Evolutionary conservation across 2,113 vertebrate genomes (phyloP), one percentile per base, ranked within the genome.

Genomic region (Raphicerus campestris): DNA sequence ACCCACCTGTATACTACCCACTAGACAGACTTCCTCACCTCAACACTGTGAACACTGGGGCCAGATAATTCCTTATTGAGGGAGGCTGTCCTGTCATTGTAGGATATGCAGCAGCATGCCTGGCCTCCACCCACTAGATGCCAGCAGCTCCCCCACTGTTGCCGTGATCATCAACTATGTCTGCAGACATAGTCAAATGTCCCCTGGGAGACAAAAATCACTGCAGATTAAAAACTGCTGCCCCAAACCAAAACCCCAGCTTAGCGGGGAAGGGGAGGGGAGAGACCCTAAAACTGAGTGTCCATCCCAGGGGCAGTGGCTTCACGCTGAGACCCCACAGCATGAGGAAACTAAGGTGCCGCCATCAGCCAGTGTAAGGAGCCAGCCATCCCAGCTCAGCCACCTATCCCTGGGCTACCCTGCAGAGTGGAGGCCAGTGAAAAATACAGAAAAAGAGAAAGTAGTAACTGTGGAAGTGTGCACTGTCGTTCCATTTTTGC

Each of bases 361-460:
- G 6, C 30, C 60, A 61, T 7, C n/a, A 39, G 42, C 83, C 47
- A 56, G 22, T 42, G 49, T 35, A 61, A 61, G 35, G 14, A 60
- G 42, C 15, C 3, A 28, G 51, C n/a, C 26, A 26, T 22, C 28
- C 17, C n/a, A 45, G 2, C 26, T 30, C 16, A 47, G 3, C 24
- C 26, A n/a, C 81, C 45, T 15, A 2, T 26, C 20, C 8, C 32
- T 47, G 28, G 42, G 47, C 51, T 92, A 30, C 15, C 32, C 60
- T 19, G n/a, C n/a, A 60, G 63, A 93, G 55, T 6, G 6, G 14
- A 87, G n/a, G 61, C 47, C 51, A 86, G 73, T 1, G 87, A 42
- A 70, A 87, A 87, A 63, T 56, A 92, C 55, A 89, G 19, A 6
- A 61, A 51, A 94, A 80, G 19, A 63, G 70, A 47, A 56, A 88